Conservation (phyloP, 2,888 invertebrate species). For the Drosophila subsilvestris region DNA sequence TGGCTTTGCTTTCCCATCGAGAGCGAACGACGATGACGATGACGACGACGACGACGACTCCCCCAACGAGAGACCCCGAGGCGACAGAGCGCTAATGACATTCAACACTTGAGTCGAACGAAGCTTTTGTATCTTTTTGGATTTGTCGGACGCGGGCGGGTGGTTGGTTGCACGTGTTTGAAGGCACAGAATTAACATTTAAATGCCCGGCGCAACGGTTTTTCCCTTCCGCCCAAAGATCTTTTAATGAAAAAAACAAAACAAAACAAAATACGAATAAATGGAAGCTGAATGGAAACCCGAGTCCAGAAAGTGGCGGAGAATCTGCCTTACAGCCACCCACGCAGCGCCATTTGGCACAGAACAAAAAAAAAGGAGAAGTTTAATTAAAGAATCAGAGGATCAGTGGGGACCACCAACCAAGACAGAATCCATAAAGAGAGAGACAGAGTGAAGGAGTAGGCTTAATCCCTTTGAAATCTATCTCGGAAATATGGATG, state of each 20-base stretch:
- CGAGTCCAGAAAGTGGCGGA: slow-evolving; percentile 15
- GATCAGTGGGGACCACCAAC: slow-evolving; percentile 57
- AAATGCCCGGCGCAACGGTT: slow-evolving; percentile 60
- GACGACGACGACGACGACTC: slow-evolving; percentile 24
- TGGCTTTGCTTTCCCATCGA: slow-evolving; percentile 28
- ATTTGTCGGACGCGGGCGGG: not conserved
- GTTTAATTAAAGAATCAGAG: slow-evolving; percentile 67
- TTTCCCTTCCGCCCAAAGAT: slow-evolving; percentile 38
- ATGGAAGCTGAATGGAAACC: slow-evolving; percentile 22
- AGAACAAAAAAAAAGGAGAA: slow-evolving; percentile 23
- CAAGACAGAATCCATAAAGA: slow-evolving; percentile 32
- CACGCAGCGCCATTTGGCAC: slow-evolving; percentile 24
- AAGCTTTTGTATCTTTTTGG: slow-evolving; percentile 13
- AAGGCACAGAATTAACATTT: slow-evolving; percentile 61
- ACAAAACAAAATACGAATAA: not conserved
- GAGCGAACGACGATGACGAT: too few relatives aligned
- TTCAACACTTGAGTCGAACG: slow-evolving; percentile 55
- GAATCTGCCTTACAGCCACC: slow-evolving; percentile 29
- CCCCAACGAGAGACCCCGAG: slow-evolving; percentile 53
- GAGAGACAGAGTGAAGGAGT: slow-evolving; percentile 19
- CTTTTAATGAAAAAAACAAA: slow-evolving; percentile 24
- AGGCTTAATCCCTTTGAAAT: slow-evolving; percentile 14
- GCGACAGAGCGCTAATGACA: slow-evolving; percentile 73
- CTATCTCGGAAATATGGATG: slow-evolving; percentile 35
- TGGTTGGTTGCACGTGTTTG: slow-evolving; percentile 36